Conservation (phyloP, 2,797 vertebrate genomes). For the Monodelphis domestica region DNA sequence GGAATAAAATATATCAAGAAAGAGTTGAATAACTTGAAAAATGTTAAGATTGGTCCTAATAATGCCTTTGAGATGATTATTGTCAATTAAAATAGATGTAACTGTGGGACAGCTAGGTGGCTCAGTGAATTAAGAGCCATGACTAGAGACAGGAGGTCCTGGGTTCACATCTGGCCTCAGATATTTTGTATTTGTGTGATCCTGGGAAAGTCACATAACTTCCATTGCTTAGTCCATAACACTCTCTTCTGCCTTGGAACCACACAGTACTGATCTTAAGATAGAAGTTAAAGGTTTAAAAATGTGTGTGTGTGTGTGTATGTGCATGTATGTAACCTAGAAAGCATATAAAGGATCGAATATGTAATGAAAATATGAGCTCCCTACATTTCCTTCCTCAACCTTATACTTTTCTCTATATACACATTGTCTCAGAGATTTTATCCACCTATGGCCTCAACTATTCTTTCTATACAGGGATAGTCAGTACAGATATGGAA, state of each 20-base stretch:
- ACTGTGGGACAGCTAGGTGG: too few species aligned
- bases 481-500: neutral
- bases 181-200: too few species aligned
- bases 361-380: neutral
- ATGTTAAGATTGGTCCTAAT: neutral
- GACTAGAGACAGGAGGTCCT: too few species aligned
- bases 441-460: neutral
- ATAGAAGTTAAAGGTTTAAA: too few species aligned
- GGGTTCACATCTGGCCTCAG: too few species aligned
- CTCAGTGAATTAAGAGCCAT: too few species aligned
- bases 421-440: neutral
- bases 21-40: neutral
- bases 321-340: neutral
- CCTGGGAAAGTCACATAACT: too few species aligned
- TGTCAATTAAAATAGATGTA: neutral
- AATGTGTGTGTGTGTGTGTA: too few species aligned
- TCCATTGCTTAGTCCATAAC: too few species aligned
- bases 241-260: too few species aligned
- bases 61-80: neutral
- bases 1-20: neutral
- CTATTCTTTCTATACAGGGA: neutral
- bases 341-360: slow-evolving; percentile 30
- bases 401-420: neutral
- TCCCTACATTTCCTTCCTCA: slow-evolving; percentile 21
- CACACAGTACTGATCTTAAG: too few species aligned